phyloP scores from a whole-genome alignment of 2,888 invertebrate genomes.

The Ferrisia virgata region DNA sequence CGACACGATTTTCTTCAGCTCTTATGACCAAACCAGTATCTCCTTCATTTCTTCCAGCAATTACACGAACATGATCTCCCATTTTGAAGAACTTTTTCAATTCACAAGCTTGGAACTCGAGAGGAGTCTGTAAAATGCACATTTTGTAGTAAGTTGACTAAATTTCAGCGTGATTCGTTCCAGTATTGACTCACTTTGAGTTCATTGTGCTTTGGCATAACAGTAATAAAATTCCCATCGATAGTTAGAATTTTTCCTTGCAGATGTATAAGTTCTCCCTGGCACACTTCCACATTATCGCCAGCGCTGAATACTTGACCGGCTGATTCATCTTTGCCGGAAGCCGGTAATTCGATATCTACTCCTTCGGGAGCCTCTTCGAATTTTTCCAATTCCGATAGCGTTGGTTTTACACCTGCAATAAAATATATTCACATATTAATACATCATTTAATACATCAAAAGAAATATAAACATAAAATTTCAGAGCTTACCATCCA shows the following conservation, averaged over 20 bases:
- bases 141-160: background rate
- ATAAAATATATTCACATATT: background rate
- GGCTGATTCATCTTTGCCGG: constrained; percentile 70
- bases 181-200: constrained; percentile 60
- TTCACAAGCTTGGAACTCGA: constrained; percentile 92
- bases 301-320: constrained; percentile 90
- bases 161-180: background rate
- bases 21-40: constrained; percentile 95
- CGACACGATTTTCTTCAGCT: constrained; percentile 87
- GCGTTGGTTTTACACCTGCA: constrained; percentile 79
- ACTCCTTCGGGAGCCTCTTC: constrained; percentile 87
- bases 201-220: constrained; percentile 97
- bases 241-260: constrained; percentile 94
- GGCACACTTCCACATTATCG: constrained; percentile 94
- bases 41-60: constrained; percentile 83
- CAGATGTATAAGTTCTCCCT: constrained; percentile 94
- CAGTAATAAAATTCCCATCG: constrained; percentile 93
- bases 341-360: constrained; percentile 71
- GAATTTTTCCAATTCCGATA: constrained; percentile 91
- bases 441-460: too few relatives aligned
- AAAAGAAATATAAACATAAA: background rate
- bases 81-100: constrained; percentile 92
- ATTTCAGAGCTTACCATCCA: constrained; percentile 62
- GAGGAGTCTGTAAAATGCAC: constrained; percentile 62
- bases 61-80: constrained; percentile 98